Evolutionary conservation across 2,797 vertebrate genomes (phyloP).

Genomic region (Catharus ustulatus): DNA sequence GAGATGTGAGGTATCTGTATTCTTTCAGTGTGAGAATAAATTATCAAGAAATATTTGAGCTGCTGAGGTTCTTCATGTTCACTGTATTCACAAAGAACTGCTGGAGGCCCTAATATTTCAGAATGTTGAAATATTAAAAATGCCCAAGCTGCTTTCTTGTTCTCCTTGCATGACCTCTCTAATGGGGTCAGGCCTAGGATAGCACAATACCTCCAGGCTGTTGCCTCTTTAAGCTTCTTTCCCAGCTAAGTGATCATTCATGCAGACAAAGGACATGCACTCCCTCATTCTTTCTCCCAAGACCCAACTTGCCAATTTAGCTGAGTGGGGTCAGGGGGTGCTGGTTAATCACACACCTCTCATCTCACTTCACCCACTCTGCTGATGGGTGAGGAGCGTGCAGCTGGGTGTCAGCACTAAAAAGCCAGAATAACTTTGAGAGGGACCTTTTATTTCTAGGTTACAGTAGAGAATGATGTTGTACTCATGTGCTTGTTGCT

Average conservation of each 20-base stretch:
- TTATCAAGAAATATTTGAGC: not conserved
- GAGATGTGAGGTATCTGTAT: not conserved
- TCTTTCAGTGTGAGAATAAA: not conserved
- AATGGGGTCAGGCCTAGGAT: slow-evolving; percentile 32
- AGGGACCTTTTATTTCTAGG: not conserved
- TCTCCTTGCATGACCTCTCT: slow-evolving; percentile 56
- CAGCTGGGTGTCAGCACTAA: not conserved
- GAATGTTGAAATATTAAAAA: not conserved
- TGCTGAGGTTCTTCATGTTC: not conserved
- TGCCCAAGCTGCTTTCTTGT: not conserved
- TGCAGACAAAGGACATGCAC: slow-evolving; percentile 22
- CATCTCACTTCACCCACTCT: not conserved
- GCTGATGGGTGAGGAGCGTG: not conserved
- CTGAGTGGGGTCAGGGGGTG: not conserved
- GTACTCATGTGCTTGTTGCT: not conserved
- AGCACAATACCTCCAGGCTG: slow-evolving; percentile 35
- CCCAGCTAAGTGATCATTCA: slow-evolving; percentile 61
- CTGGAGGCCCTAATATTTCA: not conserved
- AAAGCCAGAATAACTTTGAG: not conserved
- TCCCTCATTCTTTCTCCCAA: slow-evolving; percentile 12
- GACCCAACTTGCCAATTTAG: slow-evolving; percentile 48
- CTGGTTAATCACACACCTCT: not conserved
- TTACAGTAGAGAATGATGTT: not conserved
- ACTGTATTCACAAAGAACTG: not conserved
- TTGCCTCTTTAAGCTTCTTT: slow-evolving; percentile 58